Base-by-base conservation (phyloP, 2,113 vertebrate genomes). In the Grus americana region DNA sequence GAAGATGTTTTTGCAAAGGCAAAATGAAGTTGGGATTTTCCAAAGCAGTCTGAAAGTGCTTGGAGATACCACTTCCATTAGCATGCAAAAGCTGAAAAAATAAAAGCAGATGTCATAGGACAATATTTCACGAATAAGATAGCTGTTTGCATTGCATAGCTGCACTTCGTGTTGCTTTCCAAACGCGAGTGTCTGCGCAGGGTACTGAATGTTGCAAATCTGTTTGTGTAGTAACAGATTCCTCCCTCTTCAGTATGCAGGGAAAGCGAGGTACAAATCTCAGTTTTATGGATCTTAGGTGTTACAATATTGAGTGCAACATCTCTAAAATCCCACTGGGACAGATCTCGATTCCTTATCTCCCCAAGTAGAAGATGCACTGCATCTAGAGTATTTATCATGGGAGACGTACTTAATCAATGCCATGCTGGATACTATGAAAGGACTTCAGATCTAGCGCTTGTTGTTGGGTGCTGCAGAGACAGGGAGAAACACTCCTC, bases 121-220 rank as follows among this genome's bases (percentile, higher is more conserved):
- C 63, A 67, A 29, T 50, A 16, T 46, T 79, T 59, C 26, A 13
- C 42, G 18, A 22, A 13, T 46, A 10, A 79, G n/a, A 54, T 0
- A 79, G 27, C 15, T 74, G 23, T 15, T 65, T n/a, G 57, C 32
- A 21, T 12, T 36, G 12, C 29, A 26, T 10, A 55, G 44, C 20
- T 70, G 36, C 26, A 12, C 20, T 27, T 16, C 26, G 16, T 18
- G n/a, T 4, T 63, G 32, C 44, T 63, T 94, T 75, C 62, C 52
- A 67, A 59, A 65, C 0, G 0, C 30, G 26, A 29, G 14, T n/a
- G 26, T 71, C 38, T 58, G 29, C 49, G n/a, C 6, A 3, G 19
- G 26, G 20, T 66, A 11, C 67, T 32, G 21, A 42, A 38, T 10
- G 46, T 9, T 65, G 49, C 17, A 65, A 38, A 78, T 40, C 38